Evolutionary conservation across 2,888 invertebrate species (phyloP).

Genomic region (Beris morrisii): DNA sequence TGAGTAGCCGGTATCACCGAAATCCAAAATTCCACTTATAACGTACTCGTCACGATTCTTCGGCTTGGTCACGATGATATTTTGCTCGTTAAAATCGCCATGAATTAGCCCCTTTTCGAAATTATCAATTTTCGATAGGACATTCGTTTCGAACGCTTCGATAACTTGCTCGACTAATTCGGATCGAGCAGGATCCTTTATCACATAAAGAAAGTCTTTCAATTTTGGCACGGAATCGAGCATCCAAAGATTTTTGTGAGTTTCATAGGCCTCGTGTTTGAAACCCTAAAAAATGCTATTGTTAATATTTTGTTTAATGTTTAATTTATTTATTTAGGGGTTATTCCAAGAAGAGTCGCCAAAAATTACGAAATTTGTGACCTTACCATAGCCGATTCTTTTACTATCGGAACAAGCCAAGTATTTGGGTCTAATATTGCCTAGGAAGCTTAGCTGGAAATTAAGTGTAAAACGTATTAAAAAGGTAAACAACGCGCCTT

Average conservation of each 20-base stretch:
- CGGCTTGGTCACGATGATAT: slow-evolving; percentile 65
- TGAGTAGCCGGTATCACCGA: slow-evolving; percentile 77
- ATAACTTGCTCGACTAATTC: slow-evolving; percentile 66
- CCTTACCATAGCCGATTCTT: too few relatives aligned
- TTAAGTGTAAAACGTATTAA: too few relatives aligned
- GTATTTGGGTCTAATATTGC: too few relatives aligned
- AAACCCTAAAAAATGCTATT: slow-evolving; percentile 61
- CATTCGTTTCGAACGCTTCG: slow-evolving; percentile 65
- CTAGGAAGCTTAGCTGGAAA: too few relatives aligned
- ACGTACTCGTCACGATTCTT: slow-evolving; percentile 57
- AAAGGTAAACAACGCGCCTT: too few relatives aligned
- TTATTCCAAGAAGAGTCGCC: too few relatives aligned
- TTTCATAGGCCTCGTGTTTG: slow-evolving; percentile 69
- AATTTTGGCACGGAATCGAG: slow-evolving; percentile 69
- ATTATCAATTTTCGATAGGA: slow-evolving; percentile 61
- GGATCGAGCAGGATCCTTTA: slow-evolving; percentile 65
- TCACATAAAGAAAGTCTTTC: slow-evolving; percentile 68
- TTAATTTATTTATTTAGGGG: slow-evolving; percentile 4
- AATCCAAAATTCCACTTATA: slow-evolving; percentile 78
- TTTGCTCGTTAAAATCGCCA: slow-evolving; percentile 90
- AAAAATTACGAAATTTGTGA: too few relatives aligned
- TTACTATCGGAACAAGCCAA: too few relatives aligned
- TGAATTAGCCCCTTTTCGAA: slow-evolving; percentile 76
- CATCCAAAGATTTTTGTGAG: slow-evolving; percentile 75
- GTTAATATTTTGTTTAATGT: slow-evolving; percentile 14